Evolutionary conservation across 2,888 invertebrate species (phyloP).

Genomic region (Apeira syringaria): DNA sequence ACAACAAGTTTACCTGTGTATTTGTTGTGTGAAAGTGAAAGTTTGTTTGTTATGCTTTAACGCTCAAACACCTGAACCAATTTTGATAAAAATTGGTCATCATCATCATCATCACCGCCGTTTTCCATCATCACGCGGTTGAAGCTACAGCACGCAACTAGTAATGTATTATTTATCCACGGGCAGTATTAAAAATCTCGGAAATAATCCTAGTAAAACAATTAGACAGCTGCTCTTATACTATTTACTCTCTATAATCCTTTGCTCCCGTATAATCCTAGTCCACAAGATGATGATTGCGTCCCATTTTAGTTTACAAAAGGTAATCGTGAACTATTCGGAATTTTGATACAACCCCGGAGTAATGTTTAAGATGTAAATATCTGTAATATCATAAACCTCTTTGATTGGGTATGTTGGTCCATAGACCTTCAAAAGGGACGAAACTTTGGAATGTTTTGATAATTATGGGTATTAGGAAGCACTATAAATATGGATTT

Average conservation of each 20-base stretch:
- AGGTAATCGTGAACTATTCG: constrained; percentile 83
- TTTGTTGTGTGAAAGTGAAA: too few relatives aligned
- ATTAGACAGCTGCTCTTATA: not conserved
- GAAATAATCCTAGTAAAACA: too few relatives aligned
- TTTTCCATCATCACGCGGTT: too few relatives aligned
- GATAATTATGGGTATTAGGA: constrained; percentile 28
- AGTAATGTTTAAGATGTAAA: constrained; percentile 78
- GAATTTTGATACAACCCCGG: constrained; percentile 58
- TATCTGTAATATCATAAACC: constrained; percentile 80
- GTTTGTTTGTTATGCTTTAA: too few relatives aligned
- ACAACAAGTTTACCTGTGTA: too few relatives aligned
- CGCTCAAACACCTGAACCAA: too few relatives aligned
- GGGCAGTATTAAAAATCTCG: too few relatives aligned
- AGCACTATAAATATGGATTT: constrained; percentile 32
- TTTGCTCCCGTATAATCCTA: constrained; percentile 72
- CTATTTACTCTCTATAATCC: constrained; percentile 26
- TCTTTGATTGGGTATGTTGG: constrained; percentile 71
- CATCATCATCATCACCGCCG: too few relatives aligned
- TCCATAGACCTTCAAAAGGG: constrained; percentile 55
- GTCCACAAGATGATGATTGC: constrained; percentile 80
- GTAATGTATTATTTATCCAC: too few relatives aligned
- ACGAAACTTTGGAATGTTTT: constrained; percentile 32
- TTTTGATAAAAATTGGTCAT: too few relatives aligned
- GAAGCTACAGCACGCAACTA: too few relatives aligned
- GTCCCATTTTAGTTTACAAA: constrained; percentile 81